phyloP scores from a whole-genome alignment of 2,113 vertebrate species.

The Zosterops lateralis region DNA sequence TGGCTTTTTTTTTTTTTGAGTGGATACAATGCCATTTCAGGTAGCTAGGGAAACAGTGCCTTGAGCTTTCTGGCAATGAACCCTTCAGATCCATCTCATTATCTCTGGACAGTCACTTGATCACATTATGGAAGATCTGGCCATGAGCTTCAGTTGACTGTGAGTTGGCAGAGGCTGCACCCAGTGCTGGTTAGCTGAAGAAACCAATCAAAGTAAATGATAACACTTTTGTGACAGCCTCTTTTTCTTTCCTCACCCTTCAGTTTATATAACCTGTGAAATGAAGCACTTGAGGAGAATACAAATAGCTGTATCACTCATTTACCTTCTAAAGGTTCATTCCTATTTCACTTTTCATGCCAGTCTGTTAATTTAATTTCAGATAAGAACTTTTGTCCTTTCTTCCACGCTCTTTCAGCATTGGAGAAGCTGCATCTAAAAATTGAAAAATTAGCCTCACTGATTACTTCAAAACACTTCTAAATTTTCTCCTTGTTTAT shows the following conservation, averaged over 20 bases:
- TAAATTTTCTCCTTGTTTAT: background rate
- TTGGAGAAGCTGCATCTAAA: background rate
- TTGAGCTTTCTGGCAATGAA: constrained; percentile 31
- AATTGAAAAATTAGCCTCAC: background rate
- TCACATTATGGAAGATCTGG: constrained; percentile 44
- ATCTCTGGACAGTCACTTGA: constrained; percentile 19
- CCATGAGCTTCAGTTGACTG: background rate
- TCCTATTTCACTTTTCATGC: background rate
- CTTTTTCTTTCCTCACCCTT: background rate
- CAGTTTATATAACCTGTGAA: constrained; percentile 6
- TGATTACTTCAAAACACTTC: background rate
- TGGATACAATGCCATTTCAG: background rate
- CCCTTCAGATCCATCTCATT: constrained; percentile 45
- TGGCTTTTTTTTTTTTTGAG: background rate
- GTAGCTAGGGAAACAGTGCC: background rate
- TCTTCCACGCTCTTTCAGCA: background rate
- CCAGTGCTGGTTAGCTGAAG: background rate
- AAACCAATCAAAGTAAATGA: constrained; percentile 18
- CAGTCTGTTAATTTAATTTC: background rate
- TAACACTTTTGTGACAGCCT: background rate
- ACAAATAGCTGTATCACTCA: background rate
- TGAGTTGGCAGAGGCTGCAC: constrained; percentile 1
- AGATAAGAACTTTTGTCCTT: background rate
- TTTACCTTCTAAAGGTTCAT: background rate
- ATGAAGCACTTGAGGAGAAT: background rate